Evolutionary conservation across 2,797 vertebrate species (phyloP).

Genomic region (Hoplostethus mediterraneus): DNA sequence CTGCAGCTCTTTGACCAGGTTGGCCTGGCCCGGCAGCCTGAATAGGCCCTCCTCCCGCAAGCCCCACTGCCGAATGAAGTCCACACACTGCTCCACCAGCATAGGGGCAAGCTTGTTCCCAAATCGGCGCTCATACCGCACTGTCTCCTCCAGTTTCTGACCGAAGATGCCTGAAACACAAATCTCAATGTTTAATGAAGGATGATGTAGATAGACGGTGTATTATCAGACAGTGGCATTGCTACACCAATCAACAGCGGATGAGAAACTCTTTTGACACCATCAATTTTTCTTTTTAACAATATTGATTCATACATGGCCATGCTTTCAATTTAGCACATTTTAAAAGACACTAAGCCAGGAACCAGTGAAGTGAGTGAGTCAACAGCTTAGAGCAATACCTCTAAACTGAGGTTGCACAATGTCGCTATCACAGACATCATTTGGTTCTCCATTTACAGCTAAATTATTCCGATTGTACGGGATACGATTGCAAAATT

Average conservation of each 20-base stretch:
- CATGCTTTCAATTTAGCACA: too few relatives aligned
- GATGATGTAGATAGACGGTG: not conserved
- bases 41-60: slow-evolving; percentile 96
- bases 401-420: too few relatives aligned
- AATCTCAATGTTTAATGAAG: not conserved
- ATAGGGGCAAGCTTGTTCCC: slow-evolving; percentile 94
- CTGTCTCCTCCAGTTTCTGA: slow-evolving; percentile 97
- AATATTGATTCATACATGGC: too few relatives aligned
- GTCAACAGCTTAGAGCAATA: too few relatives aligned
- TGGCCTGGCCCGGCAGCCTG: slow-evolving; percentile 94
- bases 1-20: slow-evolving; percentile 97
- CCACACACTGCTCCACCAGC: slow-evolving; percentile 97
- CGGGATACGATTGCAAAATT: not conserved
- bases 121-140: slow-evolving; percentile 93
- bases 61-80: slow-evolving; percentile 95
- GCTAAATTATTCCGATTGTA: not conserved
- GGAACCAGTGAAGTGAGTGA: too few relatives aligned
- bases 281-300: too few relatives aligned
- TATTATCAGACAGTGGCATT: too few relatives aligned
- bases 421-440: too few relatives aligned
- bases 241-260: too few relatives aligned
- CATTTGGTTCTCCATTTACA: not conserved
- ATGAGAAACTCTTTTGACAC: too few relatives aligned
- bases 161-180: slow-evolving; percentile 93
- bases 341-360: too few relatives aligned